phyloP scores from a whole-genome alignment of 2,797 vertebrate genomes.

The Phyllotis vaccarum region DNA sequence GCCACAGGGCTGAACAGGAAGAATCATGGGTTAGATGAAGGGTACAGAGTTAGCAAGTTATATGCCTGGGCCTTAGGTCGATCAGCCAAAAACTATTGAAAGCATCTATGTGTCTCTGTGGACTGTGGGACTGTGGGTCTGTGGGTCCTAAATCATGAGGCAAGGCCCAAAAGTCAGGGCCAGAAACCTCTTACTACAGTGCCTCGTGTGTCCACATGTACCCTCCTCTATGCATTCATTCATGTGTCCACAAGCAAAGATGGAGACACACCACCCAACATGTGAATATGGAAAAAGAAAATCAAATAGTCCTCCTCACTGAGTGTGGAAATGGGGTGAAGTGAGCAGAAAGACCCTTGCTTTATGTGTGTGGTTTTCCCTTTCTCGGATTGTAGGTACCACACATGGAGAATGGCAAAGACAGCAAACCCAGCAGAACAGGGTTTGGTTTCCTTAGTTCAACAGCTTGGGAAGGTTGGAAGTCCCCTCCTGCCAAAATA shows the following conservation, averaged over 20 bases:
- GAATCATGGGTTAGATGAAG: no score
- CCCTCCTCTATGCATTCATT: not conserved
- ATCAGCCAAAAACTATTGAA: no score
- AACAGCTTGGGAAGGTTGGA: constrained; percentile 84
- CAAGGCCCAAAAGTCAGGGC: no score
- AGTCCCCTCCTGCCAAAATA: constrained; percentile 85
- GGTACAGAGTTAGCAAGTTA: no score
- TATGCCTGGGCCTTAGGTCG: no score
- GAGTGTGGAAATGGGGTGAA: constrained; percentile 73
- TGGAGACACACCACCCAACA: not conserved
- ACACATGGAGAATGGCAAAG: constrained; percentile 85
- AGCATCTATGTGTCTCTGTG: no score
- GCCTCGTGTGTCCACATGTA: no score
- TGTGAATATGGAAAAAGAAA: not conserved
- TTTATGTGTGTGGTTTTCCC: constrained; percentile 85
- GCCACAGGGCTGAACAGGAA: no score
- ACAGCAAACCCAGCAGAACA: constrained; percentile 81
- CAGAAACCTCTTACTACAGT: no score
- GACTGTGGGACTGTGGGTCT: no score
- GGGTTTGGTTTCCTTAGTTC: constrained; percentile 87
- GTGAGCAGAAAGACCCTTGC: constrained; percentile 75
- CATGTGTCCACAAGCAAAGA: not conserved
- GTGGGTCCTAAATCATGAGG: no score
- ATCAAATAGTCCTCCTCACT: constrained; percentile 70
- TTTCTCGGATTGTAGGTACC: constrained; percentile 83